These are phyloP conservation scores for Chamaea fasciata DNA, from an alignment of 2,113 vertebrate genomes.

Conservation along the genomic window DNA sequence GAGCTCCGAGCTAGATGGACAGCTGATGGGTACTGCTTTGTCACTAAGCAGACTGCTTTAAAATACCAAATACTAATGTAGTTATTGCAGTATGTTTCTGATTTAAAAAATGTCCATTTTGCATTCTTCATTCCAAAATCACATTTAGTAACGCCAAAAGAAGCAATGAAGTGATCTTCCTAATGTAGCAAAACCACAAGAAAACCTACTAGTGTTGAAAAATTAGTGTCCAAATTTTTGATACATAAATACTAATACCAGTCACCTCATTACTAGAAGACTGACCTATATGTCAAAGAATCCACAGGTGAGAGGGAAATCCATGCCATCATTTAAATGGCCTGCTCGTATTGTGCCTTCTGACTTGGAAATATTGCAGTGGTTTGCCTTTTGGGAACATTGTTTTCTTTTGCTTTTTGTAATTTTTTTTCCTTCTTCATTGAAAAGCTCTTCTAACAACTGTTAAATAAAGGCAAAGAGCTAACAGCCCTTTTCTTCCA, in stretches of 20 bases:
- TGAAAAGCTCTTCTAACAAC: not conserved
- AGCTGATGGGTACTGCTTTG: not conserved
- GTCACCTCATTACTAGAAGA: not conserved
- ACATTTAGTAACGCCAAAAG: conserved; percentile 10
- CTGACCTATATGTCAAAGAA: not conserved
- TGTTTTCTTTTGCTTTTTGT: not conserved
- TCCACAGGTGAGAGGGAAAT: not conserved
- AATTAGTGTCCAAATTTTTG: not conserved
- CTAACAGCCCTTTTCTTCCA: not conserved
- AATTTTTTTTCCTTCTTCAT: not conserved
- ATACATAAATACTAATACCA: not conserved
- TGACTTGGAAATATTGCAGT: not conserved
- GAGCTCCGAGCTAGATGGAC: not conserved
- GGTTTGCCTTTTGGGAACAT: not conserved
- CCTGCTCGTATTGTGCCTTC: not conserved
- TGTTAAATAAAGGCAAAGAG: not conserved
- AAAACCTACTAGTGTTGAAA: not conserved
- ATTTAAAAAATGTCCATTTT: conserved; percentile 28
- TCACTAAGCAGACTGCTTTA: not conserved
- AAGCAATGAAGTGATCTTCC: not conserved
- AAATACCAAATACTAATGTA: not conserved
- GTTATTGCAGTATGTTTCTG: not conserved
- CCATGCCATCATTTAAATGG: not conserved
- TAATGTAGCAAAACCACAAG: not conserved
- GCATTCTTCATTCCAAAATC: not conserved